These are phyloP conservation scores for Pseudachorutes palmiensis DNA, from an alignment of 1,140 invertebrate species.

Conservation along the genomic window DNA sequence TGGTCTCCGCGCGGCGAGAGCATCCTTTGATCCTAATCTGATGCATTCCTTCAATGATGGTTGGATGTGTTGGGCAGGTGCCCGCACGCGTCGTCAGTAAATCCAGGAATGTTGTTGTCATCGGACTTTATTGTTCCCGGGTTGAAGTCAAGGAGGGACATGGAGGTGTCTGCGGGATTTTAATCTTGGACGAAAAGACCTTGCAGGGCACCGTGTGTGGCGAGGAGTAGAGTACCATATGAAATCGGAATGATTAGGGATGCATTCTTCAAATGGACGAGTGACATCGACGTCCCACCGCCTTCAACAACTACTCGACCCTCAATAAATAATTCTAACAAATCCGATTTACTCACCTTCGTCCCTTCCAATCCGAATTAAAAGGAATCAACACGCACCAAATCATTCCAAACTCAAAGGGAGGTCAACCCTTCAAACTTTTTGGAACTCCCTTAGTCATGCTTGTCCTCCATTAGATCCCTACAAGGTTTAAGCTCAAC, in stretches of 20 bases:
- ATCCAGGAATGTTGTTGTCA: constrained; percentile 6
- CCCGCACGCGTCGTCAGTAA: not conserved
- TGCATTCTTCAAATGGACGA: constrained; percentile 1
- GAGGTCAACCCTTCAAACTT: not conserved
- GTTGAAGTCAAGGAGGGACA: not conserved
- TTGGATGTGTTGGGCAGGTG: not conserved
- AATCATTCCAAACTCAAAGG: not conserved
- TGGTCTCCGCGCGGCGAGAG: not conserved
- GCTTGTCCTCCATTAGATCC: not conserved
- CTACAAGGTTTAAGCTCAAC: not conserved
- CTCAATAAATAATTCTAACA: not conserved
- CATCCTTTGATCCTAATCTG: constrained; percentile 7
- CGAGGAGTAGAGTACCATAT: constrained; percentile 4
- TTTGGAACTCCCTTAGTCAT: not conserved
- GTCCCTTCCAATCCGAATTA: not conserved
- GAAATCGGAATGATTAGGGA: constrained; percentile 11
- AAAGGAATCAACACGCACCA: not conserved
- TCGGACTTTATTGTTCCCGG: not conserved
- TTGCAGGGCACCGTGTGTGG: not conserved
- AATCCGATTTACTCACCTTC: constrained; percentile 5
- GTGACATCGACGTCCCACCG: not conserved
- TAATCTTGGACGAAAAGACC: not conserved
- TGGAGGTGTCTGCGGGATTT: constrained; percentile 8
- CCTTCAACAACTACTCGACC: not conserved
- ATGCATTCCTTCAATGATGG: not conserved